These are phyloP conservation scores for Perodicticus potto DNA, from an alignment of 2,797 vertebrate species.

Conservation along the genomic window DNA sequence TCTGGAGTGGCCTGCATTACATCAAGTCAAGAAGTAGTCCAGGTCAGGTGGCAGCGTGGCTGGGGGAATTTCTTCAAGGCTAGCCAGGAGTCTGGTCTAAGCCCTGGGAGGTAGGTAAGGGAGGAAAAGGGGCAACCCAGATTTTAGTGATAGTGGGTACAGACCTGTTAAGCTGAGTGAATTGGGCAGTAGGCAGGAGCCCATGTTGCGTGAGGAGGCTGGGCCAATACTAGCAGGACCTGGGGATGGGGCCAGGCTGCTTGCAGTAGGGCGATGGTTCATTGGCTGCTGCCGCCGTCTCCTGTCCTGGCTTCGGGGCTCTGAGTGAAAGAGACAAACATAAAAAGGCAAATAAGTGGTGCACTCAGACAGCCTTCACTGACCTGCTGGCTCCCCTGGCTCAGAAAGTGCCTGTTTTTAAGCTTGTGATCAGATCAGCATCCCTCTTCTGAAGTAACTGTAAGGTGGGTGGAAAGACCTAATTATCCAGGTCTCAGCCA, in stretches of 20 bases:
- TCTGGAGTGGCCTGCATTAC: background rate
- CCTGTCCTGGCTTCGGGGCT: conserved; percentile 91
- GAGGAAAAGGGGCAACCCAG: conserved; percentile 87
- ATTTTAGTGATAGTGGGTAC: conserved; percentile 88
- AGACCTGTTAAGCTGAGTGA: conserved; percentile 93
- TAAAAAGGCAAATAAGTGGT: conserved; percentile 40
- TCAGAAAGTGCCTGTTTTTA: background rate
- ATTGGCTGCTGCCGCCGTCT: conserved; percentile 91
- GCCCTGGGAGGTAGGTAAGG: conserved; percentile 87
- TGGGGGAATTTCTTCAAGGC: conserved; percentile 82
- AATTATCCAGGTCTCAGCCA: background rate
- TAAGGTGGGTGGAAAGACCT: background rate
- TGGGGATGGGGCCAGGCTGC: conserved; percentile 80
- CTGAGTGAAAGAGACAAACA: conserved; percentile 74
- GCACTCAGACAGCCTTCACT: background rate
- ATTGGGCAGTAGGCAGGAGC: conserved; percentile 89
- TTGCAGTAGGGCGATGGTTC: conserved; percentile 86
- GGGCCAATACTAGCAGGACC: conserved; percentile 86
- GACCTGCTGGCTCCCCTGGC: background rate
- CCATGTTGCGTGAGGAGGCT: conserved; percentile 85
- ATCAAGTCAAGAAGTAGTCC: conserved; percentile 19
- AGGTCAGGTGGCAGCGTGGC: conserved; percentile 44
- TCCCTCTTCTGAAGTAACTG: conserved; percentile 10
- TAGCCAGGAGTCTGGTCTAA: conserved; percentile 82
- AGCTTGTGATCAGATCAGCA: background rate